phyloP scores from a whole-genome alignment of 2,797 vertebrate species.

The Steatocranus sp. region DNA sequence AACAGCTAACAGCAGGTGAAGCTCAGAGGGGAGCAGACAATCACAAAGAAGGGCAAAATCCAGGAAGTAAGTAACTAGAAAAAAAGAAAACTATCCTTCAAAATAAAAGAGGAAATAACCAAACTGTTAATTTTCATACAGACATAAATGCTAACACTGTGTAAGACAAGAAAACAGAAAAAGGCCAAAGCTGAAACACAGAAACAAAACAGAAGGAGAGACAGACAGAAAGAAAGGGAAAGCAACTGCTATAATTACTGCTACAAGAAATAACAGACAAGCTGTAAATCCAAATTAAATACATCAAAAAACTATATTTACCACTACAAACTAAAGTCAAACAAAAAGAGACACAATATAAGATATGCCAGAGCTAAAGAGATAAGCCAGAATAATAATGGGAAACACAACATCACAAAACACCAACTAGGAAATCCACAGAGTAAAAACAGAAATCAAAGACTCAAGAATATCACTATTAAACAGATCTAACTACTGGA shows the following conservation, averaged over 20 bases:
- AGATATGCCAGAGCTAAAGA: background rate
- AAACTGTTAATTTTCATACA: background rate
- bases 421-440: background rate
- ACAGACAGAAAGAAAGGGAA: background rate
- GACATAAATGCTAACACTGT: background rate
- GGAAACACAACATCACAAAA: background rate
- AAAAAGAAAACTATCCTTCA: background rate
- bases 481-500: background rate
- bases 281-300: background rate
- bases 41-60: background rate
- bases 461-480: background rate
- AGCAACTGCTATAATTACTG: accelerated
- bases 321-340: background rate
- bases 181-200: background rate
- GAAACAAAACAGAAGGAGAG: background rate
- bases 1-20: background rate
- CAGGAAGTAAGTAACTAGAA: background rate
- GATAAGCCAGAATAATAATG: background rate
- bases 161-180: background rate
- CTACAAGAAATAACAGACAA: background rate
- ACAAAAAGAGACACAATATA: background rate
- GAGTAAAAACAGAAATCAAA: background rate
- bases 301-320: background rate
- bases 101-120: background rate
- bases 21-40: background rate